Conservation (phyloP, 2,113 vertebrate species). For the Alexandromys fortis region DNA sequence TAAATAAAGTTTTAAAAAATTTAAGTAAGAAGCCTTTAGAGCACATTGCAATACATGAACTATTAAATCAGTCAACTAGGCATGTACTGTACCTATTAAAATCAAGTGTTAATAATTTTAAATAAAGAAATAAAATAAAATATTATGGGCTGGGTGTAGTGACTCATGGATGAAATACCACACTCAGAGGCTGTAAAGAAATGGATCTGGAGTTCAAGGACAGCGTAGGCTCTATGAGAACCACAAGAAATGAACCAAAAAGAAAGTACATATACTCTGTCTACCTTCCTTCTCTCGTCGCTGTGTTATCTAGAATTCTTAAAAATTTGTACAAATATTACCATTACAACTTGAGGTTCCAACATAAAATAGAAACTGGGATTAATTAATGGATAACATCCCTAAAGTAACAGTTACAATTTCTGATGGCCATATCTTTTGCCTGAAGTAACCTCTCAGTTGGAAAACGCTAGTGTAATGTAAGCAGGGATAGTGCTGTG, state of each 20-base stretch:
- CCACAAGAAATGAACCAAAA: background rate
- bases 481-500: background rate
- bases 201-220: background rate
- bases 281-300: background rate
- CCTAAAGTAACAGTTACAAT: background rate
- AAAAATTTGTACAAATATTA: background rate
- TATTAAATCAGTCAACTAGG: background rate
- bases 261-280: background rate
- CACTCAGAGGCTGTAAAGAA: no score
- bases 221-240: background rate
- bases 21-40: conserved; percentile 13
- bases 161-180: background rate
- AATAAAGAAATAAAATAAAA: conserved; percentile 9
- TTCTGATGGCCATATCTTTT: background rate
- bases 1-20: background rate
- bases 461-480: background rate
- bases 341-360: background rate
- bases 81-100: background rate
- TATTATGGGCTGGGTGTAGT: background rate
- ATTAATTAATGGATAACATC: background rate
- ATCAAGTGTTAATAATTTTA: conserved; percentile 31
- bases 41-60: background rate
- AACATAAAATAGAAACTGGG: background rate
- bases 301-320: background rate
- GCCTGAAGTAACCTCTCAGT: background rate